Percentiles rank a stretch among this genome's conserved stretches.
These are phyloP conservation scores for Troides helena DNA, from an alignment of 2,888 invertebrate species.

Conservation along the genomic window DNA sequence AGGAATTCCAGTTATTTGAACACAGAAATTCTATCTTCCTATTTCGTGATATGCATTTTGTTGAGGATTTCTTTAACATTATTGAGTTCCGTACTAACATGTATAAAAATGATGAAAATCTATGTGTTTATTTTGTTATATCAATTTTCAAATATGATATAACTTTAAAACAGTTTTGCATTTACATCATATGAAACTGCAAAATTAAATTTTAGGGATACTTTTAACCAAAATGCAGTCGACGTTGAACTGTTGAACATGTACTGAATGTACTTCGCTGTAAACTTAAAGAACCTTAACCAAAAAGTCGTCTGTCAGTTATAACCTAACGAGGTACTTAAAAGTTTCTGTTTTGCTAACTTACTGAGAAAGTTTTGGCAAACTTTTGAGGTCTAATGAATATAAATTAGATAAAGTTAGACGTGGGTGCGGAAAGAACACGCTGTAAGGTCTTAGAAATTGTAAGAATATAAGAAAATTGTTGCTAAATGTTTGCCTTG, in stretches of 20 bases:
- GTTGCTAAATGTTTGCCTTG: background rate
- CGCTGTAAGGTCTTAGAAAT: conserved; percentile 6
- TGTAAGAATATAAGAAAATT: conserved; percentile 3
- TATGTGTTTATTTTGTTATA: too few relatives aligned
- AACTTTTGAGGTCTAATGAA: conserved; percentile 29
- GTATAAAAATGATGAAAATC: too few relatives aligned
- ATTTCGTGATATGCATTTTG: too few relatives aligned
- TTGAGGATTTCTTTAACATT: too few relatives aligned
- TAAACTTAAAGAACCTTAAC: conserved; percentile 11
- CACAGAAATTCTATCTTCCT: background rate
- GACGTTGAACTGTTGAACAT: background rate
- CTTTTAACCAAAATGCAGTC: background rate
- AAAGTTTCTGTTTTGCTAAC: conserved; percentile 29
- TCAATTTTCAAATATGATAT: too few relatives aligned
- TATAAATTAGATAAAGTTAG: conserved; percentile 29
- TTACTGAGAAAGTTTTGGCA: conserved; percentile 22
- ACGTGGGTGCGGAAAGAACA: conserved; percentile 14
- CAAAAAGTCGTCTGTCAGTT: conserved; percentile 27
- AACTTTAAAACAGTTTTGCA: too few relatives aligned
- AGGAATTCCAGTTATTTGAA: background rate
- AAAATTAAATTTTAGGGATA: too few relatives aligned
- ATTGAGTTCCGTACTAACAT: too few relatives aligned
- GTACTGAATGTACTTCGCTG: background rate
- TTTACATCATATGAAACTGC: too few relatives aligned
- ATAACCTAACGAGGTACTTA: conserved; percentile 30